Percentiles rank a stretch among this genome's conserved stretches.
phyloP scores from a whole-genome alignment of 1,140 invertebrate genomes.

The Lucilia cuprina region DNA sequence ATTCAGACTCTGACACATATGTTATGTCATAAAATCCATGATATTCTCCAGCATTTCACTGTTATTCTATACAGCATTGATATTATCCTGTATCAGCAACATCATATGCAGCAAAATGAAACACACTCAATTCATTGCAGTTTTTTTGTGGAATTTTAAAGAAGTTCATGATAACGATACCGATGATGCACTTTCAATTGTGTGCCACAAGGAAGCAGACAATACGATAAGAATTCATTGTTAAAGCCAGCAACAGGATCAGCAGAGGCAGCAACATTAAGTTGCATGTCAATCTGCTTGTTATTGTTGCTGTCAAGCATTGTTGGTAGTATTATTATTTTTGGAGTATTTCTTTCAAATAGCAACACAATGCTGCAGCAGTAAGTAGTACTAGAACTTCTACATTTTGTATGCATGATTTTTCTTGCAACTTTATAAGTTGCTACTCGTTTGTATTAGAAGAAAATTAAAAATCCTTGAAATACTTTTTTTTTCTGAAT shows the following conservation, averaged over 20 bases:
- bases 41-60: too few species aligned
- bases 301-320: neutral
- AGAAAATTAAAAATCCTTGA: neutral
- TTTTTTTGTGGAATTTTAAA: neutral
- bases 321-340: neutral
- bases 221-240: neutral
- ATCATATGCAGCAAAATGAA: too few species aligned
- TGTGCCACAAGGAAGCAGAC: neutral
- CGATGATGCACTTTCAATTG: neutral
- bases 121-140: neutral
- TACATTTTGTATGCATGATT: neutral
- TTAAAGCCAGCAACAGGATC: neutral
- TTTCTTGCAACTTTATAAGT: neutral
- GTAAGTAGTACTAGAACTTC: neutral
- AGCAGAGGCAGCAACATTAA: neutral
- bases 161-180: neutral
- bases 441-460: neutral
- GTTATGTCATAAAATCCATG: too few species aligned
- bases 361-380: neutral
- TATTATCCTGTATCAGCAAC: too few species aligned
- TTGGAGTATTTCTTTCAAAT: neutral
- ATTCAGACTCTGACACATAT: too few species aligned
- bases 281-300: neutral
- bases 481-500: neutral
- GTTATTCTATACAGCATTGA: too few species aligned